phyloP scores from a whole-genome alignment of 2,888 invertebrate genomes.

The Eupeodes latifasciatus region DNA sequence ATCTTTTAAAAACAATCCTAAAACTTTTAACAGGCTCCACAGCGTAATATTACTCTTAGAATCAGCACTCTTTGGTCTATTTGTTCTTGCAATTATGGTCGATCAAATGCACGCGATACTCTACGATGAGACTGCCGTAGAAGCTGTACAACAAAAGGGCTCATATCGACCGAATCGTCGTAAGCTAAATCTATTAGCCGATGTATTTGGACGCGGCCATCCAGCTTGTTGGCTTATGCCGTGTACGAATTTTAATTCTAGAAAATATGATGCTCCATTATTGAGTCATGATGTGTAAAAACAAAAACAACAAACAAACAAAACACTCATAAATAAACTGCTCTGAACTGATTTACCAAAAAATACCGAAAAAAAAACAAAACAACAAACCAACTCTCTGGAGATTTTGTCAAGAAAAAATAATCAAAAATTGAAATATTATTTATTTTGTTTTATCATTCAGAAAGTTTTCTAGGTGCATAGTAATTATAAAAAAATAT shows the following conservation, averaged over 20 bases:
- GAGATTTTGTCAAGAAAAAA: constrained; percentile 40
- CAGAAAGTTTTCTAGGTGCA: constrained; percentile 69
- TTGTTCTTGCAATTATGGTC: constrained; percentile 93
- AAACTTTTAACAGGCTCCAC: constrained; percentile 87
- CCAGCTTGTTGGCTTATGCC: constrained; percentile 90
- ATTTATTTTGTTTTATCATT: constrained; percentile 41
- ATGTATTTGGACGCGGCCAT: constrained; percentile 92
- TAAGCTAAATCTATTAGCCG: constrained; percentile 88
- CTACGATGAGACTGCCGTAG: constrained; percentile 93
- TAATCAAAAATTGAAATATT: constrained; percentile 27
- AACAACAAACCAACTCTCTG: constrained; percentile 21
- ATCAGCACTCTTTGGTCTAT: constrained; percentile 93
- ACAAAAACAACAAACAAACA: constrained; percentile 18
- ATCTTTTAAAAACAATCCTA: background rate
- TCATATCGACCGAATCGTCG: constrained; percentile 87
- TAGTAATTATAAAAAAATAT: constrained; percentile 10
- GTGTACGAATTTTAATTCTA: constrained; percentile 85
- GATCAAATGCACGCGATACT: constrained; percentile 94
- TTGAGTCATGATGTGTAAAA: constrained; percentile 83
- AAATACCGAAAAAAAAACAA: constrained; percentile 28
- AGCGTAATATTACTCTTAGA: constrained; percentile 92
- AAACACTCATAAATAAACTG: constrained; percentile 36
- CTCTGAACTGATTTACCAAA: constrained; percentile 75
- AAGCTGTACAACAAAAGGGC: constrained; percentile 90
- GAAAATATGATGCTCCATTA: constrained; percentile 83